Conservation (phyloP, 2,797 vertebrate genomes). For the Takifugu rubripes region DNA sequence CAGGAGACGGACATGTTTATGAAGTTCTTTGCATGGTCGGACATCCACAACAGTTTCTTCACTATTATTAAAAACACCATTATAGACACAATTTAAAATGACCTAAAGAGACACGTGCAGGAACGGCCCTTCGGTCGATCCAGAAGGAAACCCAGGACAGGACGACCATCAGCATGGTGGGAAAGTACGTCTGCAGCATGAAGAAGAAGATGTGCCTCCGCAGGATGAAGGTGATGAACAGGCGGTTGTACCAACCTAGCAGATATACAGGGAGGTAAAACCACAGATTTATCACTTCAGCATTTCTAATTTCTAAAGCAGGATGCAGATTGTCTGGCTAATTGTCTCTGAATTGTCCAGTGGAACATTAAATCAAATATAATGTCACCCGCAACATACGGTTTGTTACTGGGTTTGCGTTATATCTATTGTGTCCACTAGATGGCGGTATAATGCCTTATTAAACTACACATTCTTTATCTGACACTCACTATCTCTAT, state of each 20-base stretch:
- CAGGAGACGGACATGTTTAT: slow-evolving; percentile 1
- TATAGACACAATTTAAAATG: slow-evolving; percentile 15
- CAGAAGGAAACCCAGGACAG: slow-evolving; percentile 93
- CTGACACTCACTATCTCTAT: too few species aligned
- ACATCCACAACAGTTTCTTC: neutral
- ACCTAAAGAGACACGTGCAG: slow-evolving; percentile 91
- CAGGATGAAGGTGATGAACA: slow-evolving; percentile 92
- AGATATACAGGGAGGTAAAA: neutral
- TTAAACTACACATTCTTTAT: too few species aligned
- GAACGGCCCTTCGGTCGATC: slow-evolving; percentile 89
- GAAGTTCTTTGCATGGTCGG: neutral
- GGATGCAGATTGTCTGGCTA: too few species aligned
- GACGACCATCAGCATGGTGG: slow-evolving; percentile 92
- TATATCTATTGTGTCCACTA: neutral
- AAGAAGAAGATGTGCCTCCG: slow-evolving; percentile 94
- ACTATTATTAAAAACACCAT: neutral
- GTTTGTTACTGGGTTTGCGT: neutral
- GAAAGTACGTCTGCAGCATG: slow-evolving; percentile 92
- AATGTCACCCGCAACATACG: too few species aligned
- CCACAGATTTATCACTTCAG: neutral
- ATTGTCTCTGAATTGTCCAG: too few species aligned
- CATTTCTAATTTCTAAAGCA: too few species aligned
- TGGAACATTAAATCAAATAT: too few species aligned
- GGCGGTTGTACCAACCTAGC: slow-evolving; percentile 90
- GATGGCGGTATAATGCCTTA: neutral